Conservation (phyloP, 2,888 invertebrate species). For the Dione juno region DNA sequence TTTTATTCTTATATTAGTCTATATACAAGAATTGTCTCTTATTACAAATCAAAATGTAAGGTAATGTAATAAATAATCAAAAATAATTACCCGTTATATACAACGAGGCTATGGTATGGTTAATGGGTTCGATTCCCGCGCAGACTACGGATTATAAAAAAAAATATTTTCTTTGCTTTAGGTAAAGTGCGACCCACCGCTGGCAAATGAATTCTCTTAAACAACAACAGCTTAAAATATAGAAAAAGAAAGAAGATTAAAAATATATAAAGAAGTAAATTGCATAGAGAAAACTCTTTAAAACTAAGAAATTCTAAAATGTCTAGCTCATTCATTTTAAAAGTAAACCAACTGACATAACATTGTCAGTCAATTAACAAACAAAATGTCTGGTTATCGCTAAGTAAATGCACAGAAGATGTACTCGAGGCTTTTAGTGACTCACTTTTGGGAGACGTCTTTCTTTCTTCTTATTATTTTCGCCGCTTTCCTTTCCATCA, state of each 20-base stretch:
- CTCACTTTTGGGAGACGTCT: slow-evolving; percentile 58
- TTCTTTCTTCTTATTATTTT: slow-evolving; percentile 60
- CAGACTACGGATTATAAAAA: no score
- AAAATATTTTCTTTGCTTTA: no score
- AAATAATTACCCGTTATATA: no score
- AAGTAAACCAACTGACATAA: neutral
- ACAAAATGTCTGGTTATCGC: neutral
- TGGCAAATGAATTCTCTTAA: no score
- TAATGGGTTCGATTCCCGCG: no score
- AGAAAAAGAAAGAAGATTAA: neutral
- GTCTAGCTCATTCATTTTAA: neutral
- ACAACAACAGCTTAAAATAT: no score
- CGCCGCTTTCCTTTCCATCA: slow-evolving; percentile 55
- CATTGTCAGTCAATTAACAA: neutral
- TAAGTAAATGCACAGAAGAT: slow-evolving; percentile 42
- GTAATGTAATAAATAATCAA: no score
- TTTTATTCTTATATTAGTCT: no score
- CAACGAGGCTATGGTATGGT: no score
- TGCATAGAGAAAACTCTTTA: neutral
- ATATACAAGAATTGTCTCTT: no score
- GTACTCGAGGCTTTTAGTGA: slow-evolving; percentile 44
- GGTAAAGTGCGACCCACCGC: no score
- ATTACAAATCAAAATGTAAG: no score
- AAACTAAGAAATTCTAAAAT: neutral
- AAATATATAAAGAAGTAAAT: neutral